Base-by-base conservation (phyloP, 2,888 invertebrate species). In the Morpho deidamia region DNA sequence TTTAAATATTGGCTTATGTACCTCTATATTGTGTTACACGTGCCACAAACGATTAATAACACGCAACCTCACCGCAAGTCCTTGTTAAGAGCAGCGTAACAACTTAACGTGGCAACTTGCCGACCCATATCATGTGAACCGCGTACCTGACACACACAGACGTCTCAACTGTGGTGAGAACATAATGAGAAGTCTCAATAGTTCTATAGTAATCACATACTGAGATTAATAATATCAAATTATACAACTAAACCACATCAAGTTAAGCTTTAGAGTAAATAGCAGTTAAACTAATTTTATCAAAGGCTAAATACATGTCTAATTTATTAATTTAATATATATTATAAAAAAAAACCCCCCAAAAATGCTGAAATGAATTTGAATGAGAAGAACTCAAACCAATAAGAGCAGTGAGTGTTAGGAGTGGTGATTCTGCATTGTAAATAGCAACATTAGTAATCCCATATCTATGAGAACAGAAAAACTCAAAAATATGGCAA, bases 11-110 rank as follows among this genome's bases (percentile, higher is more conserved):
- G 34, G 34, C 40, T 40, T 39, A 40, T 48, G 14, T 10, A 7
- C 34, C 34, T 8, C 34, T 14, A 12, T 34, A 62, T 55, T 54
- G 53, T 58, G 60, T 63, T 61, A 68, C 61, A 69, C 58, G 61
- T 61, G 59, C 60, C 59, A 59, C 58, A 63, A 66, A 58, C 69
- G 63, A 70, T 61, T 59, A 64, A 53, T 44, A 61, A 48, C 63
- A 66, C 64, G 63, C 59, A 60, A 56, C 56, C 55, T 61, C 45
- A 53, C 64, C 56, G 50, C 62, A 64, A 64, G 47, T 47, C 51
- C 51, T 57, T 54, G 54, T 51, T 37, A 43, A 47, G 44, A 56
- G 47, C 47, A 12, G 40, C 55, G 43, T 48, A 47, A 51, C 47
- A 51, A 55, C 60, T 59, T 57, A 52, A 41, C 38, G 37, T 46